A percentile compares a stretch with the other conserved stretches of the same genome.
phyloP scores from a whole-genome alignment of 2,888 invertebrate genomes.

The Eudemis profundana region DNA sequence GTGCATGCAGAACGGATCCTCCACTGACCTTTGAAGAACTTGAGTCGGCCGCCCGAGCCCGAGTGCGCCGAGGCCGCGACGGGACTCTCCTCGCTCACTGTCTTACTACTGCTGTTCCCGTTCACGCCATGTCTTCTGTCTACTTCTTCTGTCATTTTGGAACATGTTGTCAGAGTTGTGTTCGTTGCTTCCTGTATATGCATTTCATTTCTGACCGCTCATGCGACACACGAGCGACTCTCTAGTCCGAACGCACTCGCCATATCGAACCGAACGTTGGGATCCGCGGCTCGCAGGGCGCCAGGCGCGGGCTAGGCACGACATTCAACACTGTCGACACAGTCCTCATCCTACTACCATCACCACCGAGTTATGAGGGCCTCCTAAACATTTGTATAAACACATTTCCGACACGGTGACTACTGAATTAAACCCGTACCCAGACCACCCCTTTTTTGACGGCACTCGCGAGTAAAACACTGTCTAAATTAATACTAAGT shows the following conservation, averaged over 20 bases:
- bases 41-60: conserved; percentile 89
- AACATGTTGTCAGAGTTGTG: conserved; percentile 90
- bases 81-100: conserved; percentile 78
- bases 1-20: conserved; percentile 15
- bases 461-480: conserved; percentile 70
- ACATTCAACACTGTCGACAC: conserved; percentile 75
- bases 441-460: conserved; percentile 58
- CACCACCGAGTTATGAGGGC: conserved; percentile 79
- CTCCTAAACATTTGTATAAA: conserved; percentile 77
- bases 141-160: conserved; percentile 87
- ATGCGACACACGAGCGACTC: conserved; percentile 80
- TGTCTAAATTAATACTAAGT: conserved; percentile 68
- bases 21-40: conserved; percentile 90
- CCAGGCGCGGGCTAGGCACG: conserved; percentile 67
- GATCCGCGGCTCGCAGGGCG: conserved; percentile 69
- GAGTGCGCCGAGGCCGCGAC: conserved; percentile 75
- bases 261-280: conserved; percentile 74
- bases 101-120: conserved; percentile 87
- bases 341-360: conserved; percentile 83
- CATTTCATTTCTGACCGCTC: conserved; percentile 87
- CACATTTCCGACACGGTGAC: conserved; percentile 83
- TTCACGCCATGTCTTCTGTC: conserved; percentile 90
- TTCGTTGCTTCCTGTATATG: conserved; percentile 87
- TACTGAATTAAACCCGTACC: conserved; percentile 70
- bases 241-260: conserved; percentile 77